phyloP scores from a whole-genome alignment of 30 jellyfish, hydroid and myxozoan genomes.

The Calvadosia cruxmelitensis region DNA sequence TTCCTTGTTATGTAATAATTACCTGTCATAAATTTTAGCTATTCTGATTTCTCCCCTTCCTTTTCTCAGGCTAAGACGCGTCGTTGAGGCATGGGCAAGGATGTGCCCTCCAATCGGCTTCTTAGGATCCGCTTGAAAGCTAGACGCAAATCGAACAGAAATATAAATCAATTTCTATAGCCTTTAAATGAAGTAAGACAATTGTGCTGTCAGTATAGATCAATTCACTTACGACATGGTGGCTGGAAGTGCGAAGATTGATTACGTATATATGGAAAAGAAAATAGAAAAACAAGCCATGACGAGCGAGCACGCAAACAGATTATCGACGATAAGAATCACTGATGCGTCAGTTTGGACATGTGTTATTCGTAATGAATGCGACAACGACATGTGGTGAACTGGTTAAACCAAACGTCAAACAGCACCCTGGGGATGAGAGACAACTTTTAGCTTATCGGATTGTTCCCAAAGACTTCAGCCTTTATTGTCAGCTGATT shows the following conservation, averaged over 20 bases:
- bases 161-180: background rate
- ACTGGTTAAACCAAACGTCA: no score
- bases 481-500: no score
- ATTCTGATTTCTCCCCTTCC: constrained; percentile 96
- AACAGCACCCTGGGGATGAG: no score
- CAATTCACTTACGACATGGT: constrained; percentile 76
- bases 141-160: background rate
- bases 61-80: constrained; percentile 83
- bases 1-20: no score
- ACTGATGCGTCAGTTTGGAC: no score
- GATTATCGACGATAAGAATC: no score
- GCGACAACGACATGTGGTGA: no score
- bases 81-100: constrained; percentile 96
- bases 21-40: constrained; percentile 97
- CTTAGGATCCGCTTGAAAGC: constrained; percentile 99
- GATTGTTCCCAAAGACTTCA: no score
- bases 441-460: no score
- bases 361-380: no score
- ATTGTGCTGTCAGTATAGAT: background rate
- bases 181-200: background rate
- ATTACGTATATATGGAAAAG: background rate
- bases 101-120: constrained; percentile 99
- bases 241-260: no score
- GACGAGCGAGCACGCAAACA: no score
- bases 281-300: constrained; percentile 4